These are phyloP conservation scores for Neoniphon sammara DNA, from an alignment of 2,797 vertebrate species.

Conservation along the genomic window DNA sequence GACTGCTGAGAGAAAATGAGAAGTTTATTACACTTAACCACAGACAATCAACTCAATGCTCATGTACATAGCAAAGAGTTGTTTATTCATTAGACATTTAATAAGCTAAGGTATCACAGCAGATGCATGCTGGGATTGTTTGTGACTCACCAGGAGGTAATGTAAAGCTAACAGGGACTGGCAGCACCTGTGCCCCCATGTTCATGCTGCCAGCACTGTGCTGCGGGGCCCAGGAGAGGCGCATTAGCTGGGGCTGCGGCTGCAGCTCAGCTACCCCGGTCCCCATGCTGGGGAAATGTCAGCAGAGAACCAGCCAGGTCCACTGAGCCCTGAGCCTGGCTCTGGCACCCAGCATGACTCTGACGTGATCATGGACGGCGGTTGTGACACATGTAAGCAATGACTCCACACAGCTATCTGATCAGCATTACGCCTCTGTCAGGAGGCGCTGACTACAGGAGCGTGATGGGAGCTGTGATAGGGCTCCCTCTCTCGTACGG, in stretches of 20 bases:
- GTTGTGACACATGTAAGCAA: conserved; percentile 83
- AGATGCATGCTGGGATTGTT: conserved; percentile 73
- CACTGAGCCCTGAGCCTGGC: conserved; percentile 73
- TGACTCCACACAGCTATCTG: conserved; percentile 83
- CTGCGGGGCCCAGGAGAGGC: conserved; percentile 68
- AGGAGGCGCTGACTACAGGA: conserved; percentile 69
- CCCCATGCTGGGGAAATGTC: conserved; percentile 84
- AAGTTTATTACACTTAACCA: conserved; percentile 18
- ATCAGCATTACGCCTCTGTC: conserved; percentile 82
- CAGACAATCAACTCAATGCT: conserved; percentile 9
- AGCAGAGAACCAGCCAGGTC: conserved; percentile 75
- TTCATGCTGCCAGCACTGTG: conserved; percentile 71
- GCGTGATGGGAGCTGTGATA: conserved; percentile 77
- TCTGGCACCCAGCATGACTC: conserved; percentile 74
- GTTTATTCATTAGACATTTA: conserved; percentile 77
- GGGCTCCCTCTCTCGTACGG: conserved; percentile 61
- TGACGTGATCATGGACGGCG: conserved; percentile 77
- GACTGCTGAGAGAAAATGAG: conserved; percentile 18
- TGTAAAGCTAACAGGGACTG: conserved; percentile 81
- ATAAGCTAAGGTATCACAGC: conserved; percentile 77
- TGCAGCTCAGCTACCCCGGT: conserved; percentile 62
- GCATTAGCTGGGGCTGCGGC: conserved; percentile 64
- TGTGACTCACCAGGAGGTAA: conserved; percentile 75
- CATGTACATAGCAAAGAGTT: conserved; percentile 40
- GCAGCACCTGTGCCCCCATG: conserved; percentile 80